phyloP scores from a whole-genome alignment of 2,113 vertebrate genomes.

The Rattus rattus region DNA sequence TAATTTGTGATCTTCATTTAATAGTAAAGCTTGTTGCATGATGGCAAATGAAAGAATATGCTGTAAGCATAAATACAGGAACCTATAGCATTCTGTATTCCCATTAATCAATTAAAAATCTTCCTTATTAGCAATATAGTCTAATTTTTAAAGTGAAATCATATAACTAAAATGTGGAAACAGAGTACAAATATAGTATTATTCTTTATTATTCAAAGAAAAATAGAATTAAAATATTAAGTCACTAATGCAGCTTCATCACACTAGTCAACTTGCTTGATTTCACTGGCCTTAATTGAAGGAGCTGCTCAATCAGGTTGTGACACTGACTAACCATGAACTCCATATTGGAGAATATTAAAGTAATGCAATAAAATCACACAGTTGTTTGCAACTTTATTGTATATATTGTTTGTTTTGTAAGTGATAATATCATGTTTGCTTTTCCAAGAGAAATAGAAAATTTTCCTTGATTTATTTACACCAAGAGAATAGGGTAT shows the following conservation, averaged over 20 bases:
- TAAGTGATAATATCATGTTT: background rate
- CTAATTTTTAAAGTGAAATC: background rate
- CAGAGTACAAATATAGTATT: background rate
- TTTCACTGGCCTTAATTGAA: background rate
- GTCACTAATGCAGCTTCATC: accelerated
- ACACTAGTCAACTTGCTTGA: background rate
- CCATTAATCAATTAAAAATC: background rate
- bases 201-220: background rate
- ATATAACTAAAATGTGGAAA: background rate
- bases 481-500: background rate
- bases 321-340: background rate
- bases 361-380: background rate
- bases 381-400: background rate
- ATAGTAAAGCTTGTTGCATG: background rate
- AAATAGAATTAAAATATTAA: background rate
- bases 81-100: background rate
- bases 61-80: background rate
- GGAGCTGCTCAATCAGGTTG: background rate
- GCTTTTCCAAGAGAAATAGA: background rate
- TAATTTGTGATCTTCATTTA: background rate
- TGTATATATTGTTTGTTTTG: background rate
- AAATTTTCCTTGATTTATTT: background rate
- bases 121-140: background rate
- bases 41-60: background rate
- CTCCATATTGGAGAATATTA: background rate